Percentiles rank a stretch among this genome's conserved stretches.
Evolutionary conservation across 2,797 vertebrate species (phyloP).

Genomic region (Lepus oiostolus): DNA sequence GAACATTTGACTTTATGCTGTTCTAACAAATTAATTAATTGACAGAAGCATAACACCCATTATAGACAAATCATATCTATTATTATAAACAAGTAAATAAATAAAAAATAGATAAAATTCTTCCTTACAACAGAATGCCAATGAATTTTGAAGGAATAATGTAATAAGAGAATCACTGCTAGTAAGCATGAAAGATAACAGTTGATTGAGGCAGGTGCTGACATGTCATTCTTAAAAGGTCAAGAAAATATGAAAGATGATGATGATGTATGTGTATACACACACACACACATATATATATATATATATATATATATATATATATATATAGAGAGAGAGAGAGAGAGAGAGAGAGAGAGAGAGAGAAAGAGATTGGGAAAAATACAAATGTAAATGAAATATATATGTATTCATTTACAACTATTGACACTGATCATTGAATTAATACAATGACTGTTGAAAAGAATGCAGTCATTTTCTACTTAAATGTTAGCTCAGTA

Average conservation of each 20-base stretch:
- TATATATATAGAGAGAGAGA: too few relatives aligned
- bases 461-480: neutral
- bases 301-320: too few relatives aligned
- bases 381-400: neutral
- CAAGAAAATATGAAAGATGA: neutral
- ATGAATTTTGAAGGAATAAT: neutral
- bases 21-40: neutral
- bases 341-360: neutral
- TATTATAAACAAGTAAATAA: neutral
- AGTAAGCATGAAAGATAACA: neutral
- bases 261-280: neutral
- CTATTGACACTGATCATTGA: too few relatives aligned
- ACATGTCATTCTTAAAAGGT: neutral
- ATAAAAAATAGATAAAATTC: neutral
- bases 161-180: neutral
- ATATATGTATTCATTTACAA: too few relatives aligned
- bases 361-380: neutral
- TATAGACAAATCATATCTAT: neutral
- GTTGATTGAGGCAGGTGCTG: neutral
- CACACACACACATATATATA: too few relatives aligned
- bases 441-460: neutral
- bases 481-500: neutral
- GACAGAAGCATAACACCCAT: neutral
- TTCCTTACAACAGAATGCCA: neutral
- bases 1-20: neutral